Base-by-base conservation (phyloP, 1,140 invertebrate species). In the Drosophila parvula region DNA sequence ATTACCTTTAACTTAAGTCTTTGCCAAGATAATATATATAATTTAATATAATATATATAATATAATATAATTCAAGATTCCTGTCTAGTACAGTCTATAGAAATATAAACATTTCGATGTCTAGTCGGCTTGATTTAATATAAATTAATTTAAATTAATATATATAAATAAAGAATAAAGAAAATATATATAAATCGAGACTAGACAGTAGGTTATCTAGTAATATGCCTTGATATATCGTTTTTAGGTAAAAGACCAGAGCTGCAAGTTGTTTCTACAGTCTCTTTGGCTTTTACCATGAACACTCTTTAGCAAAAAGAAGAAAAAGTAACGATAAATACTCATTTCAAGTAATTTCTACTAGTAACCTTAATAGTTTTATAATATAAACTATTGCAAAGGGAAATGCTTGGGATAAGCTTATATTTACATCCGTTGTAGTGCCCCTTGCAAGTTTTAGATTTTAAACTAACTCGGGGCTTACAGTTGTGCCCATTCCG, bases 401-500 rank as follows among this genome's bases (percentile, higher is more conserved):
- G 27, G 8, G 0, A 2, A 16, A n/a, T 4, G 8, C 16, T 7
- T 18, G 12, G 1, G 11, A 7, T 14, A 9, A 2, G n/a, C 51
- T n/a, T 40, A 27, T 40, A n/a, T 11, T 22, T 22, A 22, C 22
- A 22, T 3, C n/a, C n/a, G 9, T 10, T n/a, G 41, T 18, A 59
- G 28, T 59, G 41, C 9, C 60, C 30, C 51, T 59, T 27, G n/a
- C 14, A 18, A 44, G 53, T 34, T 63, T 41, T 30, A n/a, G 53
- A 18, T 34, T 41, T 16, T 9, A 22, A 30, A 16, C 34, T 10
- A 34, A 41, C 27, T 32, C 38, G 36, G n/a, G 27, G 40, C 61
- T 38, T 61, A 36, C 18, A 60, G 41, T 27, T 38, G 16, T 43
- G n/a, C 11, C 47, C 47, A 65, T 63, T 68, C 65, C 38, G 43